These are phyloP conservation scores for Noctua janthina DNA, from an alignment of 2,888 invertebrate species.

Conservation along the genomic window DNA sequence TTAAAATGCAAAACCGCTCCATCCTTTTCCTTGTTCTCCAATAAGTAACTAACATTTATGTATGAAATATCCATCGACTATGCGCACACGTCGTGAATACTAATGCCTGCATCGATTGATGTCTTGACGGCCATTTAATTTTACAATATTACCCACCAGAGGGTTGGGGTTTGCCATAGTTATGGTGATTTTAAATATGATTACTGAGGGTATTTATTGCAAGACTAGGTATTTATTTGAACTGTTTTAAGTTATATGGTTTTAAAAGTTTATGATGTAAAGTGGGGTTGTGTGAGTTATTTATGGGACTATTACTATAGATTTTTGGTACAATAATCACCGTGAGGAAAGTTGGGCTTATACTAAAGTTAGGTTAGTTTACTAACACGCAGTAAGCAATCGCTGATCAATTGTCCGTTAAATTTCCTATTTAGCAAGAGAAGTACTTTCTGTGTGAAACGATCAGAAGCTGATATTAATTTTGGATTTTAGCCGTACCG, in stretches of 20 bases:
- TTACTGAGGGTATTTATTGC: constrained; percentile 21
- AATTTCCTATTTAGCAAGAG: background rate
- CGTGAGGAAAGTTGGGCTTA: background rate
- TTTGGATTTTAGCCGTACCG: too few species aligned
- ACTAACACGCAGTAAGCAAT: background rate
- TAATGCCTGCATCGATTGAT: constrained; percentile 48
- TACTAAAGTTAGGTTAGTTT: background rate
- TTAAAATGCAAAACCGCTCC: constrained; percentile 9
- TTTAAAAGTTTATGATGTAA: background rate
- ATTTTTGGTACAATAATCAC: background rate
- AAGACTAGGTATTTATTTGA: constrained; percentile 5
- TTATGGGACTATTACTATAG: background rate
- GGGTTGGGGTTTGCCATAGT: background rate
- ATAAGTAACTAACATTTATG: constrained; percentile 37
- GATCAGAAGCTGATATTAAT: background rate
- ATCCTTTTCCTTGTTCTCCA: background rate
- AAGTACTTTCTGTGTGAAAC: background rate
- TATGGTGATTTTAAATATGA: constrained; percentile 33
- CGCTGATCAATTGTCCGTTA: background rate
- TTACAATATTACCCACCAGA: constrained; percentile 11
- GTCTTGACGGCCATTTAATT: constrained; percentile 45
- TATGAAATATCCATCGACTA: constrained; percentile 56
- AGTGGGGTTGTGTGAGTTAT: background rate
- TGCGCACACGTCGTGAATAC: constrained; percentile 39
- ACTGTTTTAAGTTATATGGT: background rate